Percentiles rank a stretch among this genome's conserved stretches.
These are phyloP conservation scores for Microtus richardsoni DNA, from an alignment of 2,113 vertebrate genomes.

Conservation along the genomic window DNA sequence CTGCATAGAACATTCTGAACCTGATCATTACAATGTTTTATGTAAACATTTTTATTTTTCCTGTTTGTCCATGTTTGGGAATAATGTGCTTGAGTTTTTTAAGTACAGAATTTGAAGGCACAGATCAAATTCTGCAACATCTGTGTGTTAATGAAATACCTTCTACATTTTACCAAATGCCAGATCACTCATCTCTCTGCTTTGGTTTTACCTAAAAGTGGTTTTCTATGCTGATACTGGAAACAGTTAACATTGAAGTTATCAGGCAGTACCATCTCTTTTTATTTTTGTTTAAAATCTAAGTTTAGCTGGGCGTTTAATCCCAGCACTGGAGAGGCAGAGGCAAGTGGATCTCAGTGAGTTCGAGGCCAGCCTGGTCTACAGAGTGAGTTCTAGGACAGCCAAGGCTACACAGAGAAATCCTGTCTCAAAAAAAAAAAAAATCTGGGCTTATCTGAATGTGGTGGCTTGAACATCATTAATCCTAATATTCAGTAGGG, in stretches of 20 bases:
- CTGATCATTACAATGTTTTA: slow-evolving; percentile 32
- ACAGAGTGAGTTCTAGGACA: background rate
- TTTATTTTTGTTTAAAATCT: background rate
- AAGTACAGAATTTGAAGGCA: slow-evolving; percentile 19
- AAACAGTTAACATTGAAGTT: background rate
- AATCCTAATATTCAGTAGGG: background rate
- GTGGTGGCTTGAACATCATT: background rate
- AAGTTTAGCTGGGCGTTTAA: background rate
- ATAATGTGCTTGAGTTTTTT: background rate
- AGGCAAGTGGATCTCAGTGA: background rate
- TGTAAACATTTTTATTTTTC: slow-evolving; percentile 22
- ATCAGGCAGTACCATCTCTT: background rate
- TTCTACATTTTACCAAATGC: background rate
- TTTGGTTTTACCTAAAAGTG: background rate
- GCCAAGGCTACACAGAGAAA: background rate
- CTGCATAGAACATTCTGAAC: background rate
- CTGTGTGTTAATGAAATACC: slow-evolving; percentile 36
- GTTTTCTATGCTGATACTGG: background rate
- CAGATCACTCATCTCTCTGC: background rate
- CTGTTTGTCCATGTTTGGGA: background rate
- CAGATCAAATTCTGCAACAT: background rate
- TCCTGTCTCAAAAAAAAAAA: background rate
- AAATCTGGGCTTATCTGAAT: background rate
- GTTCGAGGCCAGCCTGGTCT: background rate
- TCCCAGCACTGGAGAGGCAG: background rate